Percentiles rank a stretch among this genome's conserved stretches.
These are phyloP conservation scores for Leptopilina syphax DNA, from an alignment of 2,888 invertebrate species.

Conservation along the genomic window DNA sequence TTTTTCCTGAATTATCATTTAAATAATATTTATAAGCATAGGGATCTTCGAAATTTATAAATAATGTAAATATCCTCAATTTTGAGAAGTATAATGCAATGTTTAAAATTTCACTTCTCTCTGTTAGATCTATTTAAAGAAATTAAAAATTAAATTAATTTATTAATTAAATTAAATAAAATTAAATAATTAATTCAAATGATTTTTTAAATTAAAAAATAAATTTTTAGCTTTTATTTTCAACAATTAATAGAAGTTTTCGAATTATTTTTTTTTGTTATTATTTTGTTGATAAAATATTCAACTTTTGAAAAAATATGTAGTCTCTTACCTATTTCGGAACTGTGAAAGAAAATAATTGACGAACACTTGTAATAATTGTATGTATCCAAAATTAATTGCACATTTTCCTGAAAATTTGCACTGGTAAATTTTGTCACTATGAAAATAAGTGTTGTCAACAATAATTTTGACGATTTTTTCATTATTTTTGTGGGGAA, in stretches of 20 bases:
- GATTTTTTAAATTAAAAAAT: too few species aligned
- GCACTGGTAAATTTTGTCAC: neutral
- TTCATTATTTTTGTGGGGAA: neutral
- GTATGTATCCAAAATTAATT: neutral
- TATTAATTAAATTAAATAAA: too few species aligned
- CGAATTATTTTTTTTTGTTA: too few species aligned
- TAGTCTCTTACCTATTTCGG: neutral
- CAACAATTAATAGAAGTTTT: too few species aligned
- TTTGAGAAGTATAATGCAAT: conserved; percentile 1
- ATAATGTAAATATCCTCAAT: neutral
- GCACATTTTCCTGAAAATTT: conserved; percentile 1
- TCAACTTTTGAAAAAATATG: neutral
- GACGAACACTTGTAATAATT: neutral
- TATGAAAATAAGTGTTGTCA: neutral
- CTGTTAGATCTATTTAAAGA: neutral
- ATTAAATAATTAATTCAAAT: too few species aligned
- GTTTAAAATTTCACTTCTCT: neutral
- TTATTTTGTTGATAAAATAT: neutral
- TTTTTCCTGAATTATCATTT: neutral
- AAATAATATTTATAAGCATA: neutral
- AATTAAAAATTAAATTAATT: neutral
- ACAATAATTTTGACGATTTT: neutral
- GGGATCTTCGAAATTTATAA: neutral
- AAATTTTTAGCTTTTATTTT: too few species aligned
- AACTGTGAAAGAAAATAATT: neutral